phyloP scores from a whole-genome alignment of 37 sponge, comb jelly and placozoan genomes.

The Mnemiopsis leidyi region DNA sequence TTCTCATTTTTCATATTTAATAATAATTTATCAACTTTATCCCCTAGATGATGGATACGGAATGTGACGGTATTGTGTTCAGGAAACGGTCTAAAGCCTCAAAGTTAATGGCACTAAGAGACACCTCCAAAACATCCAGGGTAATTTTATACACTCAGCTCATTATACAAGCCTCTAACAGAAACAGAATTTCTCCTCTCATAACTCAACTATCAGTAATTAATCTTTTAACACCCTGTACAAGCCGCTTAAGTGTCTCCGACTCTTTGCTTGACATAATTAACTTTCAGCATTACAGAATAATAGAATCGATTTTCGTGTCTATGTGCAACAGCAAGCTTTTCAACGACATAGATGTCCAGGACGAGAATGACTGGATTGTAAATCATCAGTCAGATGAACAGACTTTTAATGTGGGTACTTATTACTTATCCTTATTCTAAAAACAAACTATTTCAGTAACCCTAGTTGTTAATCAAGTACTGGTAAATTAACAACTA shows the following conservation, averaged over 20 bases:
- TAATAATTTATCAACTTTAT: too few species aligned
- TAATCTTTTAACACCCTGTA: background rate
- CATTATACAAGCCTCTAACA: too few species aligned
- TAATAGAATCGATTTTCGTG: conserved; percentile 49
- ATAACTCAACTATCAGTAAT: too few species aligned
- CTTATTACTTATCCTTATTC: too few species aligned
- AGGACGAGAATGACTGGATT: conserved; percentile 17
- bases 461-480: too few species aligned
- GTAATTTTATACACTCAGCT: too few species aligned
- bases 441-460: too few species aligned
- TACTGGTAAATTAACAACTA: too few species aligned
- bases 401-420: conserved; percentile 37
- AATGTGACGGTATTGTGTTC: background rate
- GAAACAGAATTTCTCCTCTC: too few species aligned
- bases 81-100: conserved; percentile 8
- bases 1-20: too few species aligned
- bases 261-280: background rate
- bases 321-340: conserved; percentile 66
- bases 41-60: background rate
- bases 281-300: conserved; percentile 36
- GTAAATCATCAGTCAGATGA: conserved; percentile 43
- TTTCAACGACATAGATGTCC: conserved; percentile 17
- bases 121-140: conserved; percentile 11
- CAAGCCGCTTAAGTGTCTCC: background rate
- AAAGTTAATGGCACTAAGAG: conserved; percentile 3